Percentiles rank a stretch among this genome's conserved stretches.
Evolutionary conservation across 2,888 invertebrate genomes (phyloP).

Genomic region (Uloborus plumipes): DNA sequence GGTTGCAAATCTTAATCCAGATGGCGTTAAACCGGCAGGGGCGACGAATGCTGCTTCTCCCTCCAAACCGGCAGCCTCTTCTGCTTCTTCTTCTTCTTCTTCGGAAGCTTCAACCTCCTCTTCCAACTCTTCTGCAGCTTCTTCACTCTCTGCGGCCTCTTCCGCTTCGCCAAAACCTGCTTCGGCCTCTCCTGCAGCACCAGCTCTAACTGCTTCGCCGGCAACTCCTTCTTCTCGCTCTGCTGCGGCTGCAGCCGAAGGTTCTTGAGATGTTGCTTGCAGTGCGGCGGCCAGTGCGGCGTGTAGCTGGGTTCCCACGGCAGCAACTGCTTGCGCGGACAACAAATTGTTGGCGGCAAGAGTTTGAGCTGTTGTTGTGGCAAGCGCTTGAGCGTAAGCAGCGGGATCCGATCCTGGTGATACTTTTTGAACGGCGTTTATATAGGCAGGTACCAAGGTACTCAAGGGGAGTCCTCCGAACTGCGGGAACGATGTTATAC

Average conservation of each 20-base stretch:
- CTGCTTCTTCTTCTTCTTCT: background rate
- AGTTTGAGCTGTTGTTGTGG: background rate
- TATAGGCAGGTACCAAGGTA: background rate
- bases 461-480: background rate
- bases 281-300: background rate
- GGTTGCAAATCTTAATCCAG: background rate
- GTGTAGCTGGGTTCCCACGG: background rate
- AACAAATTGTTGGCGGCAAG: background rate
- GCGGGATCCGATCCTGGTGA: background rate
- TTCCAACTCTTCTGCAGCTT: background rate
- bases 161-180: background rate
- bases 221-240: background rate
- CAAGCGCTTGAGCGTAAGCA: constrained; percentile 2
- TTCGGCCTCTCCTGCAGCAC: background rate
- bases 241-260: background rate
- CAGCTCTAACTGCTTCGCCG: background rate
- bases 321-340: background rate
- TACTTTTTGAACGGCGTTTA: background rate
- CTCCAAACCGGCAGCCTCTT: too few species aligned
- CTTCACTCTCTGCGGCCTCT: background rate
- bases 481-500: background rate
- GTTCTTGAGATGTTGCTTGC: background rate
- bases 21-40: background rate
- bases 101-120: background rate
- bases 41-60: background rate